Conservation (phyloP, 1,140 invertebrate species). For the Drosophila seguyi region DNA sequence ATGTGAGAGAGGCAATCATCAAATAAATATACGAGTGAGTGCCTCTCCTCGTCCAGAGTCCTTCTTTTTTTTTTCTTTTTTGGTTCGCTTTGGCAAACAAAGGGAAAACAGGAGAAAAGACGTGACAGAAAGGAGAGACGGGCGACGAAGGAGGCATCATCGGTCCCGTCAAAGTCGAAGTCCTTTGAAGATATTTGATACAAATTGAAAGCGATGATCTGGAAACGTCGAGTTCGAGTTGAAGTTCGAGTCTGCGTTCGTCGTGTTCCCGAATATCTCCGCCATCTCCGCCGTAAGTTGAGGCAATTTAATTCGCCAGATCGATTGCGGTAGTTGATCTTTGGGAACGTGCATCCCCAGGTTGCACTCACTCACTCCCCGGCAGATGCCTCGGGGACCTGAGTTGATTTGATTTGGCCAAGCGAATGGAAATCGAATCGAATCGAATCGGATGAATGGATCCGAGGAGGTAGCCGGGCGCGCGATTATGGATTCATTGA, state of each 20-base stretch:
- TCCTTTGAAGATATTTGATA: conserved; percentile 73
- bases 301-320: conserved; percentile 46
- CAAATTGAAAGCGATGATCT: conserved; percentile 80
- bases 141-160: conserved; percentile 5
- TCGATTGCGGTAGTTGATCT: conserved; percentile 57
- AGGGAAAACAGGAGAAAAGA: conserved; percentile 15
- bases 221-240: conserved; percentile 71
- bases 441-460: conserved; percentile 30
- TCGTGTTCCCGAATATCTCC: conserved; percentile 49
- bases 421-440: conserved; percentile 27
- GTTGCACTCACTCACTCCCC: conserved; percentile 6
- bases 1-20: conserved; percentile 47
- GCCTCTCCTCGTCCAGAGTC: conserved; percentile 45
- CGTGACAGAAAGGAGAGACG: too few relatives aligned
- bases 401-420: conserved; percentile 35
- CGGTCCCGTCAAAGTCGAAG: conserved; percentile 56
- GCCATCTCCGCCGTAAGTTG: neutral
- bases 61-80: conserved; percentile 27
- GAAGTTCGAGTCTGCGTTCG: too few relatives aligned
- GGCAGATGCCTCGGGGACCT: conserved; percentile 2
- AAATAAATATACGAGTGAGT: conserved; percentile 50
- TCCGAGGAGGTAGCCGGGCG: conserved; percentile 12
- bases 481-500: conserved; percentile 41
- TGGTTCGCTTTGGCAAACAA: conserved; percentile 20
- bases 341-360: too few relatives aligned